Evolutionary conservation across 2,113 vertebrate species (phyloP), one percentile per base, ranked within the genome.

Genomic region (Tautogolabrus adspersus): DNA sequence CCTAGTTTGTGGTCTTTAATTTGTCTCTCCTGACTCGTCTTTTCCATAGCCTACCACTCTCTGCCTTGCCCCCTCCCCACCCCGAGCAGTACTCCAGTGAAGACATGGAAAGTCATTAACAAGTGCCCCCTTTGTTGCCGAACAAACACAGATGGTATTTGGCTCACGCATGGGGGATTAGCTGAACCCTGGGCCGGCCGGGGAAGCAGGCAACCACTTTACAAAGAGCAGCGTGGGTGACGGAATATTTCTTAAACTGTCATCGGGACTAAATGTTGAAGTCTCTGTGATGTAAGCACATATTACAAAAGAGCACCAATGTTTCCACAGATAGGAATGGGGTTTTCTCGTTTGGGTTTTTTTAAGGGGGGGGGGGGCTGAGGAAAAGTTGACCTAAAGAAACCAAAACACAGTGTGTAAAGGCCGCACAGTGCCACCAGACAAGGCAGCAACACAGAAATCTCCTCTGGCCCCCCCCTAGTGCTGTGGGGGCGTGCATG

Each of bases 71-170:
- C 77, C 61, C 58, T 75, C 58, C 55, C 58, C 77, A 67, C 80
- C 66, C 79, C 82, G 69, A 59, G 84, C 79, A 58, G 82, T 90
- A 75, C 92, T 92, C 87, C 88, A 91, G 91, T 88, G 92, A 93
- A 94, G 90, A 93, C 94, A 94, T 92, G 90, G 40, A 91, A 89
- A 95, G 89, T 91, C 93, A 93, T 89, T 93, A 95, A 95, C 94
- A 96, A 94, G 91, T 93, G 88, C 80, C 91, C 90, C 82, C 88
- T 95, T 95, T 96, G 93, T 95, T 93, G 91, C 92, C 84, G 85
- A 94, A 93, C 91, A 94, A 87, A 91, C 91, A 94, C 89, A 95
- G 93, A 92, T 95, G 94, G 90, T 93, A 92, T 94, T 95, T 94
- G 93, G 91, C 93, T 95, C 93, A 91, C 92, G 93, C 87, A 92